Conservation (phyloP, 2,797 vertebrate genomes). For the Gallinago solitaria region DNA sequence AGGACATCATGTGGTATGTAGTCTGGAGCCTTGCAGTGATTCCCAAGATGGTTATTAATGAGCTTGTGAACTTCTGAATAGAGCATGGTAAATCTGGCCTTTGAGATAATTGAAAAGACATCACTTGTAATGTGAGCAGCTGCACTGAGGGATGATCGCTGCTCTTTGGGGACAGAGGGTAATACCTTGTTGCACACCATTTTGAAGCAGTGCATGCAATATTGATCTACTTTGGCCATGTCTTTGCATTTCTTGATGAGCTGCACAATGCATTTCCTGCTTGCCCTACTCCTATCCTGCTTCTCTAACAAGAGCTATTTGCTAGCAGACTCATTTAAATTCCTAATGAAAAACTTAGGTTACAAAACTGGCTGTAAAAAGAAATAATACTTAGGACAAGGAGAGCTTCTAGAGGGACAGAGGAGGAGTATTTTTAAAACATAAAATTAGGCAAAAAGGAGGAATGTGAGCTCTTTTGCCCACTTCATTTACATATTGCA, state of each 20-base stretch:
- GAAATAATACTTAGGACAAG: not conserved
- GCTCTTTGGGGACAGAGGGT: not conserved
- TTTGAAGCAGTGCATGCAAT: not conserved
- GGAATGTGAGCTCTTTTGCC: not conserved
- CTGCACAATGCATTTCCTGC: not conserved
- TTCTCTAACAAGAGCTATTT: not conserved
- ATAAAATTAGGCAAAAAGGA: not conserved
- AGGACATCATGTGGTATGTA: not conserved
- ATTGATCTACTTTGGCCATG: not conserved
- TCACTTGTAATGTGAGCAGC: slow-evolving; percentile 37
- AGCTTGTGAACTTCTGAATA: slow-evolving; percentile 45
- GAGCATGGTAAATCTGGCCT: slow-evolving; percentile 39
- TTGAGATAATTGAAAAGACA: slow-evolving; percentile 60
- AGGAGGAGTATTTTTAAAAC: not conserved
- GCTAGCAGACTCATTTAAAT: not conserved
- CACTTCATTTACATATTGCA: not conserved
- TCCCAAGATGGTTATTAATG: slow-evolving; percentile 64
- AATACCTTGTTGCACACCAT: not conserved
- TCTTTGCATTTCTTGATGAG: not conserved
- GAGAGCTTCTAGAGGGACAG: not conserved
- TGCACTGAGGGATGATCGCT: not conserved
- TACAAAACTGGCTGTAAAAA: not conserved
- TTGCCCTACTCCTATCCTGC: not conserved
- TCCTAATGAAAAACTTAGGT: not conserved
- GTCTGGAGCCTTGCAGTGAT: not conserved